These are phyloP conservation scores for Willisornis vidua DNA, from an alignment of 2,113 vertebrate species.

Conservation along the genomic window DNA sequence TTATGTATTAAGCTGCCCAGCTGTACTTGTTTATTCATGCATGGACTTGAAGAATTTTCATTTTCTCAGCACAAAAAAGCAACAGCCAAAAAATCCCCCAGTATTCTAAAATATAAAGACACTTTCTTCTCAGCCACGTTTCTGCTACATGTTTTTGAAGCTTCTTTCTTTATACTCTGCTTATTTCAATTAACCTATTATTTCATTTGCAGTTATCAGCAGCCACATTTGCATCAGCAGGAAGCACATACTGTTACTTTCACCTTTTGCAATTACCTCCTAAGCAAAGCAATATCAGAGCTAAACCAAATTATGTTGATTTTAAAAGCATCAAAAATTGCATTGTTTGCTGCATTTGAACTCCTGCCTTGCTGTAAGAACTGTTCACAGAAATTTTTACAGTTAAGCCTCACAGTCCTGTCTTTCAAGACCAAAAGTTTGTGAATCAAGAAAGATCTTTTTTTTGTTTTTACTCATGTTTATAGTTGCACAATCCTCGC, in stretches of 20 bases:
- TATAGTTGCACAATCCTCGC: not conserved
- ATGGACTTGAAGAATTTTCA: conserved; percentile 82
- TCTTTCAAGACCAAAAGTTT: conserved; percentile 30
- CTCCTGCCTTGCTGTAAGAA: not conserved
- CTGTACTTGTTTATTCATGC: conserved; percentile 91
- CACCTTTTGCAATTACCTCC: not conserved
- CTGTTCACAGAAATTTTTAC: not conserved
- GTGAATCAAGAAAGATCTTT: not conserved
- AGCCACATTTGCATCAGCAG: not conserved
- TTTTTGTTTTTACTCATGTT: rapidly evolving
- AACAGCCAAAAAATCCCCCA: conserved; percentile 1
- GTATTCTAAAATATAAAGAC: conserved; percentile 36
- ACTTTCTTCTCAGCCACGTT: conserved; percentile 23
- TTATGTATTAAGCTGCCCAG: conserved; percentile 93
- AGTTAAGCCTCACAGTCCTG: not conserved
- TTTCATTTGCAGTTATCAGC: not conserved
- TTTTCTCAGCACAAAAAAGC: conserved; percentile 67
- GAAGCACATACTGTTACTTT: not conserved
- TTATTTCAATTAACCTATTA: conserved; percentile 20
- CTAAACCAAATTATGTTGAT: conserved; percentile 16
- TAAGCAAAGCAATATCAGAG: not conserved
- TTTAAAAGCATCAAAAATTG: not conserved
- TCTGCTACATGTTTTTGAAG: not conserved
- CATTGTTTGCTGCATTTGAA: conserved; percentile 9
- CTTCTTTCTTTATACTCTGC: not conserved